These are phyloP conservation scores for Cydia splendana DNA, from an alignment of 1,140 invertebrate species.

Conservation along the genomic window DNA sequence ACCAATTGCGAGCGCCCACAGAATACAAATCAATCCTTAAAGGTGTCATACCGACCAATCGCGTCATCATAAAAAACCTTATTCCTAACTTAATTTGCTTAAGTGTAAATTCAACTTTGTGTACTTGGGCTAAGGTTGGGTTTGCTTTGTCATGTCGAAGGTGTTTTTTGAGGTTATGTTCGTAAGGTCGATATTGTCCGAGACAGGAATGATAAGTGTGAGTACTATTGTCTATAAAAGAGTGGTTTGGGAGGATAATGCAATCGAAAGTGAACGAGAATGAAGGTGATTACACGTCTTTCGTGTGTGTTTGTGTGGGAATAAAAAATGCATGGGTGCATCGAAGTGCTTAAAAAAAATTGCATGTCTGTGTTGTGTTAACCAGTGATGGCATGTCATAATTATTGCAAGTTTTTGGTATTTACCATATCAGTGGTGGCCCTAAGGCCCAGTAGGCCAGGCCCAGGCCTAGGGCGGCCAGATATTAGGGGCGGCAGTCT, in stretches of 20 bases:
- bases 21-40: slow-evolving; percentile 25
- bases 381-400: too few species aligned
- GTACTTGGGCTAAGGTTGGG: background rate
- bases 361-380: too few species aligned
- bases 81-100: background rate
- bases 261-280: slow-evolving; percentile 69
- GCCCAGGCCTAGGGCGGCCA: too few species aligned
- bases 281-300: slow-evolving; percentile 75
- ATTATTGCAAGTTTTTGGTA: too few species aligned
- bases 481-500: too few species aligned
- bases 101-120: background rate
- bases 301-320: slow-evolving; percentile 38
- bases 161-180: slow-evolving; percentile 36
- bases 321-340: background rate
- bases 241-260: slow-evolving; percentile 44
- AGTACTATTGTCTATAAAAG: slow-evolving; percentile 72
- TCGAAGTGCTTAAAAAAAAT: too few species aligned
- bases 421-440: too few species aligned
- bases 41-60: slow-evolving; percentile 27
- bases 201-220: slow-evolving; percentile 57
- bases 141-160: background rate
- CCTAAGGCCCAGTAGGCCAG: too few species aligned
- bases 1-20: background rate
- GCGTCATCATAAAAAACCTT: slow-evolving; percentile 29
- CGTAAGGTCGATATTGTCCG: slow-evolving; percentile 59